These are phyloP conservation scores for Patella depressa DNA, from an alignment of 2,888 invertebrate species.

Conservation along the genomic window DNA sequence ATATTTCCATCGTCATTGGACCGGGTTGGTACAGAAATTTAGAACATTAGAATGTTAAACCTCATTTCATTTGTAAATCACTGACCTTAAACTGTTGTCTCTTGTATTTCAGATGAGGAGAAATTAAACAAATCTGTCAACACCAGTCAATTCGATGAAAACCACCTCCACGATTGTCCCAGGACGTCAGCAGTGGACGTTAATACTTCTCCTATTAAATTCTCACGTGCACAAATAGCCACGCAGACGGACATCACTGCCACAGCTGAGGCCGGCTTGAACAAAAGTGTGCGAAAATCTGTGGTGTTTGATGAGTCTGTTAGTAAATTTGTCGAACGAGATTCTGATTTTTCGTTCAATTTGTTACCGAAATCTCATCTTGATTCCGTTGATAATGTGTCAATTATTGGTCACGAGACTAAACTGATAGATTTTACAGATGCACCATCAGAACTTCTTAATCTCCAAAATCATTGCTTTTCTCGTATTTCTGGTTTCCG, in stretches of 20 bases:
- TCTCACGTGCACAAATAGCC: not conserved
- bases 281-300: not conserved
- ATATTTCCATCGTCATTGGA: too few relatives aligned
- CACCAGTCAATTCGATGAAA: not conserved
- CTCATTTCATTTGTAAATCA: too few relatives aligned
- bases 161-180: not conserved
- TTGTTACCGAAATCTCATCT: not conserved
- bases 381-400: not conserved
- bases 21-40: too few relatives aligned
- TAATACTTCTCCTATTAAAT: not conserved
- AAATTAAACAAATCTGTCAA: not conserved
- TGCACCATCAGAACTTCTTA: not conserved
- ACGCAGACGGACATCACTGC: not conserved
- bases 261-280: not conserved
- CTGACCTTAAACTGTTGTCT: too few relatives aligned
- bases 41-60: too few relatives aligned
- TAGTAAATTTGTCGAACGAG: not conserved
- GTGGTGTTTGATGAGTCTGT: not conserved
- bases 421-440: not conserved
- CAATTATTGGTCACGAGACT: not conserved
- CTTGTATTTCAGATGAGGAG: not conserved
- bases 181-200: not conserved
- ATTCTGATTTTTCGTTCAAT: not conserved
- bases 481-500: not conserved
- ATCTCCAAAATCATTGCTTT: not conserved